phyloP scores from a whole-genome alignment of 2,888 invertebrate genomes.

The Drosophila pegasa region DNA sequence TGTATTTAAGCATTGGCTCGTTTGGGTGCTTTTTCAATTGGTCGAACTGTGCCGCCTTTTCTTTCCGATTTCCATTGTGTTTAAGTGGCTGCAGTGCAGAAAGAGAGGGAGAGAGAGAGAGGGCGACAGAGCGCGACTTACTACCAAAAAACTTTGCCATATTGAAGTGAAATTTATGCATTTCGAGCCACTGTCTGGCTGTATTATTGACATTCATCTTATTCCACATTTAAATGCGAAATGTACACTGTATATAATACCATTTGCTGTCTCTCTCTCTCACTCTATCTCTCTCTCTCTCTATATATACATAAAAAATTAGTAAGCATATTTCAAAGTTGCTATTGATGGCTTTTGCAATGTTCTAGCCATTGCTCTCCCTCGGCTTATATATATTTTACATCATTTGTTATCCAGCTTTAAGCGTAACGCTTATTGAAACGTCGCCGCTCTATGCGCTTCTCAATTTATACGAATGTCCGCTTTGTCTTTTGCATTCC shows the following conservation, averaged over 20 bases:
- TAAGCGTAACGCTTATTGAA: conserved; percentile 26
- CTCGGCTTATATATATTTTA: background rate
- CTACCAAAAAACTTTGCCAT: conserved; percentile 23
- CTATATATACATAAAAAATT: background rate
- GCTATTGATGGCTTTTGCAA: background rate
- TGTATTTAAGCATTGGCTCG: conserved; percentile 29
- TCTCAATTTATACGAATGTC: conserved; percentile 51
- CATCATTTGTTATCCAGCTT: conserved; percentile 1
- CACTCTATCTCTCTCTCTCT: too few species aligned
- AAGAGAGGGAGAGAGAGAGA: background rate
- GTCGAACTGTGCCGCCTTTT: conserved; percentile 31
- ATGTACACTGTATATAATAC: background rate
- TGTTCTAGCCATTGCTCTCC: background rate
- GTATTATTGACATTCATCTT: conserved; percentile 4
- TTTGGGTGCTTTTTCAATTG: conserved; percentile 25
- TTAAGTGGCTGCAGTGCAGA: conserved; percentile 58
- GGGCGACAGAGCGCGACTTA: background rate
- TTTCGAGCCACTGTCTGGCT: conserved; percentile 6
- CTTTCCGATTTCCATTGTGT: conserved; percentile 55
- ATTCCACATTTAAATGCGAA: background rate
- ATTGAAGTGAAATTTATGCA: conserved; percentile 55
- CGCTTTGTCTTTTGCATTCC: conserved; percentile 39
- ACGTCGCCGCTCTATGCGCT: conserved; percentile 28
- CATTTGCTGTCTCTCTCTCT: background rate
- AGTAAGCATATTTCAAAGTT: conserved; percentile 4